These are phyloP conservation scores for Tetrao urogallus DNA, from an alignment of 2,113 vertebrate genomes.

Conservation along the genomic window DNA sequence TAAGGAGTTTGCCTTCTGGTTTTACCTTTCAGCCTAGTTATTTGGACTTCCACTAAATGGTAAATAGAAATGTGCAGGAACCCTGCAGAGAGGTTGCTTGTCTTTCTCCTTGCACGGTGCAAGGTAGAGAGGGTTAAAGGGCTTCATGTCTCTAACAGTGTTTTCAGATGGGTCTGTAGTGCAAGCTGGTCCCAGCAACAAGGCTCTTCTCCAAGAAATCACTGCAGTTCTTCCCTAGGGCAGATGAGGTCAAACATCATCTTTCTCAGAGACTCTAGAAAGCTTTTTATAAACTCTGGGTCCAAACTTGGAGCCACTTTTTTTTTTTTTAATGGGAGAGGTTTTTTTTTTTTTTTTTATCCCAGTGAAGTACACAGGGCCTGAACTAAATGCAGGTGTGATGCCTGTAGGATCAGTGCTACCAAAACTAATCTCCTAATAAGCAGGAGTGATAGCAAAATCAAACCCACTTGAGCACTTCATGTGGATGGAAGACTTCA, in stretches of 20 bases:
- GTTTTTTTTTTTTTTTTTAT: neutral
- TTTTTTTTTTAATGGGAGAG: neutral
- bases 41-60: neutral
- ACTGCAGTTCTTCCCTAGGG: accelerated
- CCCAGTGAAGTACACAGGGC: neutral
- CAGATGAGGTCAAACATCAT: neutral
- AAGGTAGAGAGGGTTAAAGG: neutral
- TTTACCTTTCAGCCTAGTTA: neutral
- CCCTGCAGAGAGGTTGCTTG: neutral
- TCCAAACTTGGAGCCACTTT: neutral
- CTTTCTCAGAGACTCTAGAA: neutral
- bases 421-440: neutral
- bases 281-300: neutral
- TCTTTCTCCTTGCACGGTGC: neutral
- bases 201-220: neutral
- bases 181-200: neutral
- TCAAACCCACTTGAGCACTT: neutral
- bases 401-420: neutral
- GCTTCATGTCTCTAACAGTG: neutral
- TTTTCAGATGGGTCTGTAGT: neutral
- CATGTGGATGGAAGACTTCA: neutral
- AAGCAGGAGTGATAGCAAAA: neutral
- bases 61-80: neutral
- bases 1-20: neutral
- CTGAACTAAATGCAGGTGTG: neutral